Conservation (phyloP, 1,140 invertebrate species). For the Campoletis sonorensis region DNA sequence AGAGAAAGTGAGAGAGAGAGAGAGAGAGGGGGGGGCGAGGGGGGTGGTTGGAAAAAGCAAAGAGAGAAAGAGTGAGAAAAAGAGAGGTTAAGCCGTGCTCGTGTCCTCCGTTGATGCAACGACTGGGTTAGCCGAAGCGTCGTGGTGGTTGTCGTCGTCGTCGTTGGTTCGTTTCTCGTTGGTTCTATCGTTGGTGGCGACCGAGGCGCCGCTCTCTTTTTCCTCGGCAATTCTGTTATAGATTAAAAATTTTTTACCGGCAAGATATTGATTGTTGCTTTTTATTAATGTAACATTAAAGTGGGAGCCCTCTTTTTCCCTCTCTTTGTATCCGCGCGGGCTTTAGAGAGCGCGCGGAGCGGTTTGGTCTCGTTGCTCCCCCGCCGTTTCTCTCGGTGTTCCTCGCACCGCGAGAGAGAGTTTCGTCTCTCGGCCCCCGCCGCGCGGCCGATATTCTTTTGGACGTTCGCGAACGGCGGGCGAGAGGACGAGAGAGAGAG, state of each 20-base stretch:
- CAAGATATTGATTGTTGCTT: constrained; percentile 77
- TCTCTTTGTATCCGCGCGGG: constrained; percentile 25
- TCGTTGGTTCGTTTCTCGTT: neutral
- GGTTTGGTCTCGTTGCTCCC: constrained; percentile 39
- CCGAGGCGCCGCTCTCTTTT: constrained; percentile 53
- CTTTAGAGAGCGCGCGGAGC: constrained; percentile 40
- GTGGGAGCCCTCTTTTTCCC: constrained; percentile 59
- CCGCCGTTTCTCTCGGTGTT: constrained; percentile 4
- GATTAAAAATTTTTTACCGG: constrained; percentile 76
- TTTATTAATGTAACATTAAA: constrained; percentile 77
- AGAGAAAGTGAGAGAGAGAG: neutral
- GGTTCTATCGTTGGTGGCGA: constrained; percentile 54
- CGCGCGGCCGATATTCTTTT: neutral
- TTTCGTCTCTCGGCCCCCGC: constrained; percentile 47
- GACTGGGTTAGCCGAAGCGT: constrained; percentile 1
- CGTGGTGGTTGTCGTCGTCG: neutral
- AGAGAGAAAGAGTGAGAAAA: constrained; percentile 32
- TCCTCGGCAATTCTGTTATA: constrained; percentile 74
- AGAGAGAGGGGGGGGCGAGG: neutral
- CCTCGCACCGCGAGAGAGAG: no score
- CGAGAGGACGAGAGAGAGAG: no score
- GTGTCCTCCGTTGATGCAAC: neutral
- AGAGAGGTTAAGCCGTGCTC: constrained; percentile 54
- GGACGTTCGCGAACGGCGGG: no score
- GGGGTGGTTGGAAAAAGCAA: neutral